A percentile compares a stretch with the other conserved stretches of the same genome.
These are phyloP conservation scores for Phalacrocorax brasilianus DNA, from an alignment of 2,113 vertebrate species.

Conservation along the genomic window DNA sequence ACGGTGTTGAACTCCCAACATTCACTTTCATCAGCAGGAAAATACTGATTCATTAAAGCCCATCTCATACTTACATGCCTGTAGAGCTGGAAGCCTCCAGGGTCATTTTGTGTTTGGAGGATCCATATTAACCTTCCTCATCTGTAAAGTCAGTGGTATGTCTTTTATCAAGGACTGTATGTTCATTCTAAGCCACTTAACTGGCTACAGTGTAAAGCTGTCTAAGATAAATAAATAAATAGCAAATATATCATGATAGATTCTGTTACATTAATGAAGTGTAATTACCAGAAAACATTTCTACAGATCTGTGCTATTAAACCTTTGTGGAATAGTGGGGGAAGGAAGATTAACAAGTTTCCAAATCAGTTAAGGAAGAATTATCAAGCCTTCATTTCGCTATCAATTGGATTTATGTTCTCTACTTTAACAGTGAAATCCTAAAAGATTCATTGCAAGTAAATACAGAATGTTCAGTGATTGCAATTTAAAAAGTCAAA, in stretches of 20 bases:
- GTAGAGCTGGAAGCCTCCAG: background rate
- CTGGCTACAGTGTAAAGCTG: background rate
- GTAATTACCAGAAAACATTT: background rate
- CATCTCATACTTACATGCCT: background rate
- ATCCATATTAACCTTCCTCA: background rate
- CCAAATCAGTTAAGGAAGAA: background rate
- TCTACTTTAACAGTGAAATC: background rate
- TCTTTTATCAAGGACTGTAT: background rate
- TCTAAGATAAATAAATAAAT: background rate
- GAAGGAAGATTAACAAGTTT: background rate
- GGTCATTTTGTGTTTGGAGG: background rate
- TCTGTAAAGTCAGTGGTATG: background rate
- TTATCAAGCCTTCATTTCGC: background rate
- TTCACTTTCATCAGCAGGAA: background rate
- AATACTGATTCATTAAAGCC: background rate
- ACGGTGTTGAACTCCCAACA: fast-evolving
- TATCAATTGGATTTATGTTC: background rate
- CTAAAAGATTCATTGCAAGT: background rate
- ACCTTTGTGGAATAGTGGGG: background rate
- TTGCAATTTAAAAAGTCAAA: background rate
- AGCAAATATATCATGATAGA: background rate
- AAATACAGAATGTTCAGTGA: background rate
- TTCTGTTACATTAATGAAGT: background rate
- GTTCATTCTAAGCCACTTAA: background rate
- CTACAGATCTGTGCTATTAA: background rate